phyloP scores from a whole-genome alignment of 2,113 vertebrate genomes.

The Ophiodon elongatus region DNA sequence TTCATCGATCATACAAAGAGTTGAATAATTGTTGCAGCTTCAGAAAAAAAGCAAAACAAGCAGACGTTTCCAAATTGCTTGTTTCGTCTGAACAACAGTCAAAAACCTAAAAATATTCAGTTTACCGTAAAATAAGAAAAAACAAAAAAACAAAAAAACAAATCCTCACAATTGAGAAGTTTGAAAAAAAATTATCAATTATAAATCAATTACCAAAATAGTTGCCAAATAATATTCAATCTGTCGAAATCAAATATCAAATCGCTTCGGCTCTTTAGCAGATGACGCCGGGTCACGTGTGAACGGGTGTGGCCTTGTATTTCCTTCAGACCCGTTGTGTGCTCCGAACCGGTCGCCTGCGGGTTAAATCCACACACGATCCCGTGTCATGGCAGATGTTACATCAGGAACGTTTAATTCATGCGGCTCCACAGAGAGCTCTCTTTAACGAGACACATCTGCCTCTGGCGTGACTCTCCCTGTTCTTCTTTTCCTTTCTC shows the following conservation, averaged over 20 bases:
- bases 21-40: not conserved
- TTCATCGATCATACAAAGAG: not conserved
- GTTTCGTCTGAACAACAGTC: too few species aligned
- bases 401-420: not conserved
- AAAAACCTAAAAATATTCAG: not conserved
- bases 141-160: not conserved
- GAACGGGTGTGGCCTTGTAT: not conserved
- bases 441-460: conserved; percentile 44
- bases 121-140: not conserved
- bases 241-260: too few species aligned
- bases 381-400: conserved; percentile 9
- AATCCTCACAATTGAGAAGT: not conserved
- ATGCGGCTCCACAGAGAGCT: not conserved
- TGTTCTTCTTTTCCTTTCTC: not conserved
- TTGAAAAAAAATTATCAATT: too few species aligned
- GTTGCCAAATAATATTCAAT: not conserved
- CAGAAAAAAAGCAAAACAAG: too few species aligned
- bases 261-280: not conserved
- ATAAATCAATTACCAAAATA: not conserved
- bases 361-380: not conserved
- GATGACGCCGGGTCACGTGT: not conserved
- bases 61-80: too few species aligned
- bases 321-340: not conserved
- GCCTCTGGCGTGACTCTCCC: not conserved
- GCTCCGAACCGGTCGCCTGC: not conserved